A percentile compares a stretch with the other conserved stretches of the same genome.
phyloP scores from a whole-genome alignment of 2,113 vertebrate genomes.

The Neomonachus schauinslandi region DNA sequence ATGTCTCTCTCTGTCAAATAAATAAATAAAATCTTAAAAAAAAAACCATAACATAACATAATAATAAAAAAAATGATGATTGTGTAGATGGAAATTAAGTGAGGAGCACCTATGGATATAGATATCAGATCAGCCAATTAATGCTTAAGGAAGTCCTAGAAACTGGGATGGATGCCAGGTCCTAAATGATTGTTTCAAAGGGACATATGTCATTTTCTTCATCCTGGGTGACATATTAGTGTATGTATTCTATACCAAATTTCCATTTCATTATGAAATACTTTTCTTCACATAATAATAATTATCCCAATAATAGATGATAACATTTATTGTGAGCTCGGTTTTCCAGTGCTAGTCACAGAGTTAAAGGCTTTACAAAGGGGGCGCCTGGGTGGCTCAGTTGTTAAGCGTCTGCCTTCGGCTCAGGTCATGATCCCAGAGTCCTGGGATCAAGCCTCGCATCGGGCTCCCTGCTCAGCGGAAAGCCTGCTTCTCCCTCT shows the following conservation, averaged over 20 bases:
- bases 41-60: no score
- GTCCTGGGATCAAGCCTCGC: no score
- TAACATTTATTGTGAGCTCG: conserved; percentile 20
- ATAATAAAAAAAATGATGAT: not conserved
- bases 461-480: no score
- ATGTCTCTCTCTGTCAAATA: no score
- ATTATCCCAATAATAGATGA: not conserved
- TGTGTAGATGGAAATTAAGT: not conserved
- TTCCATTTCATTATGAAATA: not conserved
- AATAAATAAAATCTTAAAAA: no score
- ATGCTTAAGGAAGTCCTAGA: not conserved
- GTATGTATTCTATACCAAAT: not conserved
- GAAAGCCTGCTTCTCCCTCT: no score
- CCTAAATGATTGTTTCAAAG: not conserved
- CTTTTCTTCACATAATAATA: not conserved
- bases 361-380: not conserved
- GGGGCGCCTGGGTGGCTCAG: no score
- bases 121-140: not conserved
- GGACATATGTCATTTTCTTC: not conserved
- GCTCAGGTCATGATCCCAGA: no score
- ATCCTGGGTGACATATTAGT: not conserved
- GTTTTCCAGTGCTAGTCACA: not conserved
- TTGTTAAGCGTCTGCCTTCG: no score
- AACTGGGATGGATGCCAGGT: not conserved
- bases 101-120: not conserved